These are phyloP conservation scores for Carassius carassius DNA, from an alignment of 2,113 vertebrate species.

Conservation along the genomic window DNA sequence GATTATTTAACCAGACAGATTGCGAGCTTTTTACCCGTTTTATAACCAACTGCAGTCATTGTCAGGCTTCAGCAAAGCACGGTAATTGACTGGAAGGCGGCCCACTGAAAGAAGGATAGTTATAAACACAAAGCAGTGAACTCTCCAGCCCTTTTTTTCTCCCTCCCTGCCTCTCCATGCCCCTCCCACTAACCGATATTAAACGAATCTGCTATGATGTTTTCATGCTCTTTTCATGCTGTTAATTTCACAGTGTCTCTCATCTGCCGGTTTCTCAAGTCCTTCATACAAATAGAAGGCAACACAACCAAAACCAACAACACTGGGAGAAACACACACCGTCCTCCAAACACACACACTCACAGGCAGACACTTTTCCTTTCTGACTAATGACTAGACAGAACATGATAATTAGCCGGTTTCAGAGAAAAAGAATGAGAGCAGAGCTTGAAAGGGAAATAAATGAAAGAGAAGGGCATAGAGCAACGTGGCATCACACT, in stretches of 20 bases:
- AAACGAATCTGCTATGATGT: constrained; percentile 22
- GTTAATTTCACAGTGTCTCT: constrained; percentile 40
- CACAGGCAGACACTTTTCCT: background rate
- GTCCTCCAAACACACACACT: constrained; percentile 21
- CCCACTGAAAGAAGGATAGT: constrained; percentile 19
- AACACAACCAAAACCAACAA: constrained; percentile 14
- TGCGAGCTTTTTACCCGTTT: constrained; percentile 21
- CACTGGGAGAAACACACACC: background rate
- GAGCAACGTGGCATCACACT: constrained; percentile 26
- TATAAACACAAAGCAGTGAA: constrained; percentile 27
- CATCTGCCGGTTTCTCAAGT: constrained; percentile 5
- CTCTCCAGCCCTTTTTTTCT: constrained; percentile 32
- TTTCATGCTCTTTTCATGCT: constrained; percentile 11
- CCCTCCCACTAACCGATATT: constrained; percentile 5
- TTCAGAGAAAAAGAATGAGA: constrained; percentile 29
- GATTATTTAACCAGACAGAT: constrained; percentile 42
- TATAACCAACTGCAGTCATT: constrained; percentile 36
- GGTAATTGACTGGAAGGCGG: constrained; percentile 22
- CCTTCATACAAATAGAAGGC: background rate
- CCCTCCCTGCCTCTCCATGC: background rate
- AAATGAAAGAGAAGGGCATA: constrained; percentile 39
- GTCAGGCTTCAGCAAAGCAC: constrained; percentile 20
- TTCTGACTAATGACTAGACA: constrained; percentile 37
- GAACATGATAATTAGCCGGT: constrained; percentile 40
- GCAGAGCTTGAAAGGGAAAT: constrained; percentile 35